phyloP scores from a whole-genome alignment of 2,113 vertebrate genomes.

The Alligator mississippiensis region DNA sequence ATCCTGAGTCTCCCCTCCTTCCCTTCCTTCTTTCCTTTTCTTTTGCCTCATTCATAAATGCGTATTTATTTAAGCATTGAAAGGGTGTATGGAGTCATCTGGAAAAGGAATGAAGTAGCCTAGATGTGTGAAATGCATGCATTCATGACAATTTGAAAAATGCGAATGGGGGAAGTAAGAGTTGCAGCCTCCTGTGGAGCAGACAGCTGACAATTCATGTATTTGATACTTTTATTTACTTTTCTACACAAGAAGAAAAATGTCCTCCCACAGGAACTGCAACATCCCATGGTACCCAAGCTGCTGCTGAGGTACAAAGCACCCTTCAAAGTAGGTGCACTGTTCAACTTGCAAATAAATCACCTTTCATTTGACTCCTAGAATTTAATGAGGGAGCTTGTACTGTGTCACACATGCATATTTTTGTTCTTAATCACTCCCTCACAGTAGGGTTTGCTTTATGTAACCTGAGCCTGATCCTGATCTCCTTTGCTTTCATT shows the following conservation, averaged over 20 bases:
- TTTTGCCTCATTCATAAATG: not conserved
- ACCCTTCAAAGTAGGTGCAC: accelerated
- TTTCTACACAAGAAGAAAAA: not conserved
- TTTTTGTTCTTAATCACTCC: not conserved
- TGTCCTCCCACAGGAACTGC: not conserved
- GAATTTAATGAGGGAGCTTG: not conserved
- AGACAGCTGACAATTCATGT: not conserved
- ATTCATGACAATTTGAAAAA: conserved; percentile 25
- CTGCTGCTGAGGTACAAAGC: not conserved
- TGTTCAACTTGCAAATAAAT: not conserved
- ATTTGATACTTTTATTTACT: conserved; percentile 3
- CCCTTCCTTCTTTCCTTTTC: not conserved
- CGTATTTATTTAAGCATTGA: not conserved
- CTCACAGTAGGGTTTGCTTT: not conserved
- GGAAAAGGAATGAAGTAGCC: not conserved
- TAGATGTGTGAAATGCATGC: not conserved
- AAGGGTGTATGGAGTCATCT: not conserved
- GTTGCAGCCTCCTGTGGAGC: not conserved
- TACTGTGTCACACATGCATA: not conserved
- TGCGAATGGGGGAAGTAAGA: not conserved
- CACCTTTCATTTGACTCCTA: not conserved
- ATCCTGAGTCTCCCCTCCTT: not conserved
- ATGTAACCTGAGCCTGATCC: not conserved
- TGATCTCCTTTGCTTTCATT: not conserved
- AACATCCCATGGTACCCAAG: not conserved